Base-by-base conservation (phyloP, 2,888 invertebrate species). In the Chydorus sphaericus region DNA sequence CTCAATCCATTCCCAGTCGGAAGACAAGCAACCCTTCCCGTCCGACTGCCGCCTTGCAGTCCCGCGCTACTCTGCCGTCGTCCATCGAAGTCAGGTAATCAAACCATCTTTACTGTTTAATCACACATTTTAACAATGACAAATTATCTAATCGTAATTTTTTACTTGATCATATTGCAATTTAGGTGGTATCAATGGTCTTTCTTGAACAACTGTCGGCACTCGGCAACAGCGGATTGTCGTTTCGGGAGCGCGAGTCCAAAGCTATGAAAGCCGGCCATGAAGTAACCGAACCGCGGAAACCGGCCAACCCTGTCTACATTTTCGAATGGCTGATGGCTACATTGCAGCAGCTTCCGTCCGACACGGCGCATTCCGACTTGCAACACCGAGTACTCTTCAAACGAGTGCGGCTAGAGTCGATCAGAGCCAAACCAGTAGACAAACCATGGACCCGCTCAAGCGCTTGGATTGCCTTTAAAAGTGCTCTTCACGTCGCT, bases 241-340 rank as follows among this genome's bases (percentile, higher is more conserved):
- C n/a, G n/a, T n/a, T n/a, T n/a, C n/a, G n/a, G n/a, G n/a, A n/a
- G n/a, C n/a, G n/a, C n/a, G n/a, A n/a, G n/a, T n/a, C n/a, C n/a
- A n/a, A n/a, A n/a, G n/a, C n/a, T n/a, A n/a, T n/a, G n/a, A n/a
- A n/a, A n/a, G n/a, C n/a, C n/a, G n/a, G n/a, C n/a, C n/a, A n/a
- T n/a, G n/a, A n/a, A n/a, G 6, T 33, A 18, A 16, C 6, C 4
- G 52, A 52, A 52, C 30, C 33, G 30, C n/a, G 36, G 36, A 23
- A 31, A 18, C 20, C 52, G 36, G 16, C 33, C 1, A 10, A 33
- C 4, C 52, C 52, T 11, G 26, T 20, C 11, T 52, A 52, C 14
- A 16, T 52, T 14, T 52, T 52, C 36, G 52, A 52, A 2, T 52
- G 52, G 52, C 18, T 52, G 31, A 8, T 52, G n/a, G 36, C 33